Conservation (phyloP, 2,888 invertebrate species). For the Oscheius onirici region DNA sequence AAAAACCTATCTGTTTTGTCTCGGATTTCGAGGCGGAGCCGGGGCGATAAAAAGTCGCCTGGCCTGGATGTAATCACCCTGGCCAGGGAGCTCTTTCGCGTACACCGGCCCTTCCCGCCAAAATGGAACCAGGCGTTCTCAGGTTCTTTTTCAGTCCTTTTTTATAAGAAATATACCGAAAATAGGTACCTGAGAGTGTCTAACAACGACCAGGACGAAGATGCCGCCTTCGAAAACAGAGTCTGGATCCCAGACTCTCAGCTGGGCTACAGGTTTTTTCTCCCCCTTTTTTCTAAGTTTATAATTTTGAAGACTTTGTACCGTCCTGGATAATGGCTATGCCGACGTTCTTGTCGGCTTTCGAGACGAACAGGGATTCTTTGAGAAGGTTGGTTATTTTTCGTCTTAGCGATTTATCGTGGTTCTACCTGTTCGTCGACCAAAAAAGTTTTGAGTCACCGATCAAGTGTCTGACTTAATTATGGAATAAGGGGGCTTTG, state of each 20-base stretch:
- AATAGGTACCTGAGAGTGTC: slow-evolving; percentile 17
- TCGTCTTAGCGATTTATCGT: not conserved
- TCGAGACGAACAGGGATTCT: slow-evolving; percentile 63
- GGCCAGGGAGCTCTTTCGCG: slow-evolving; percentile 13
- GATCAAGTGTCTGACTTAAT: not conserved
- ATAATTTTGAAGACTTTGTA: slow-evolving; percentile 44
- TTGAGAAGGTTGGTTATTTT: slow-evolving; percentile 57
- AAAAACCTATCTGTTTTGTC: slow-evolving; percentile 1
- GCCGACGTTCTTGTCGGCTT: slow-evolving; percentile 59
- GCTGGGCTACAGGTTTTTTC: slow-evolving; percentile 44
- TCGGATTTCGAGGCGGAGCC: slow-evolving; percentile 28
- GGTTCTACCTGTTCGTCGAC: not conserved
- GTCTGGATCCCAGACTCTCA: slow-evolving; percentile 63
- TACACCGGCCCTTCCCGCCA: slow-evolving; percentile 11
- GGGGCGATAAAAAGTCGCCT: not conserved
- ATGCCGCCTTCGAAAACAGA: slow-evolving; percentile 27
- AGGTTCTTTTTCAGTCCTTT: slow-evolving; percentile 1
- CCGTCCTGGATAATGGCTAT: slow-evolving; percentile 52
- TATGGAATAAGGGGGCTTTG: no score
- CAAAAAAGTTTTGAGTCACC: not conserved
- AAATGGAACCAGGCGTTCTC: slow-evolving; percentile 24
- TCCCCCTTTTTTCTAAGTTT: not conserved
- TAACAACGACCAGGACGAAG: slow-evolving; percentile 32
- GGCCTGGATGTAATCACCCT: slow-evolving; percentile 30
- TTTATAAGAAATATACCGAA: not conserved